phyloP scores from a whole-genome alignment of 2,113 vertebrate genomes.

The Grantiella picta region DNA sequence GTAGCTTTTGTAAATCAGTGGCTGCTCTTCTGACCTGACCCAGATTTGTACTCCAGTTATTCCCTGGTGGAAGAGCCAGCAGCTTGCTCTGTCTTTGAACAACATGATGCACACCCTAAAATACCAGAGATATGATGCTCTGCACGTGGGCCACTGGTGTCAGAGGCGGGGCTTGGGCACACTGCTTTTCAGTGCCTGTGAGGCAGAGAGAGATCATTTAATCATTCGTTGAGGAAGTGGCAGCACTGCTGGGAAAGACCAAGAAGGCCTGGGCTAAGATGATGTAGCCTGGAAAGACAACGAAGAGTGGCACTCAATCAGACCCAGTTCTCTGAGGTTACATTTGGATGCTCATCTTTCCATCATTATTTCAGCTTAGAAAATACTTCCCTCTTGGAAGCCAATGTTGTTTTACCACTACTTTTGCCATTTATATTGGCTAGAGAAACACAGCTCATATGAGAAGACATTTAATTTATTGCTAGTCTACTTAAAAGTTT shows the following conservation, averaged over 20 bases:
- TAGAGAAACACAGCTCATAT: background rate
- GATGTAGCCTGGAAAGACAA: background rate
- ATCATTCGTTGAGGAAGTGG: background rate
- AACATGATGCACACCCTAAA: background rate
- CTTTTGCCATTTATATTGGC: background rate
- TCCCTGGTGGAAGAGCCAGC: background rate
- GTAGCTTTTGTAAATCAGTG: background rate
- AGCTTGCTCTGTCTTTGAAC: background rate
- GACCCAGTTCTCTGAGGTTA: background rate
- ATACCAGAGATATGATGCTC: background rate
- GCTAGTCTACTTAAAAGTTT: background rate
- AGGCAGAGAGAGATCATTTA: background rate
- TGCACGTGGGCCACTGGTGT: background rate
- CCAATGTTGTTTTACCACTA: background rate
- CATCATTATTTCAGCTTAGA: background rate
- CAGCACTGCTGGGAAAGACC: background rate
- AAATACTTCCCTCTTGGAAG: background rate
- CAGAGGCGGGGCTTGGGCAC: background rate
- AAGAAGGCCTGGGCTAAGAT: background rate
- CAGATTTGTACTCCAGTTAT: background rate
- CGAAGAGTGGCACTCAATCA: accelerated
- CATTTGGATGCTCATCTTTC: background rate
- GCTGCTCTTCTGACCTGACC: background rate
- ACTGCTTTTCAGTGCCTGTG: background rate
- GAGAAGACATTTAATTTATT: conserved; percentile 11